Evolutionary conservation across 2,113 vertebrate genomes (phyloP).

Genomic region (Leucopsar rothschildi): DNA sequence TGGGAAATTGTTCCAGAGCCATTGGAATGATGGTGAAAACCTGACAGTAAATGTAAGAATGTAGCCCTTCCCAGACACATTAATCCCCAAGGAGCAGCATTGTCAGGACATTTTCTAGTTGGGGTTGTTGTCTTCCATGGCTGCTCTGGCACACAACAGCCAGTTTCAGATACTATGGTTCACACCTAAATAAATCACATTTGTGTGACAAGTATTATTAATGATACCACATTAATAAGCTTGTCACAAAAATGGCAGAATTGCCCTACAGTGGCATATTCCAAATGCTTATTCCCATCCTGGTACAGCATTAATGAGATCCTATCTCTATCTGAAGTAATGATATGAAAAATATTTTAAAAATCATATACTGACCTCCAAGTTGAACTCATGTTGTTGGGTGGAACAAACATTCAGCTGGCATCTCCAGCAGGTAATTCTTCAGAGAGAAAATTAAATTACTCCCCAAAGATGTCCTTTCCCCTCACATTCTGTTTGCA

Average conservation of each 20-base stretch:
- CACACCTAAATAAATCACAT: neutral
- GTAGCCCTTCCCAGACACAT: neutral
- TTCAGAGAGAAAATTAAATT: neutral
- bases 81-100: accelerated
- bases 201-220: neutral
- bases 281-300: neutral
- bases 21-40: neutral
- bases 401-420: neutral
- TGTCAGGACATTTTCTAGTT: neutral
- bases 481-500: neutral
- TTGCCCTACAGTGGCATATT: neutral
- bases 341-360: neutral
- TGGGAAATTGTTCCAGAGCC: neutral
- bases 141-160: neutral
- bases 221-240: neutral
- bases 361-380: neutral
- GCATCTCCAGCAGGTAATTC: neutral
- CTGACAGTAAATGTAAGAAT: neutral
- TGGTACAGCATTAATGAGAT: neutral
- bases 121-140: neutral
- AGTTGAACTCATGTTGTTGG: neutral
- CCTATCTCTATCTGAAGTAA: neutral
- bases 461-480: neutral
- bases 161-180: neutral
- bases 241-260: neutral